phyloP scores from a whole-genome alignment of 1,140 invertebrate genomes.

The Babylonia areolata region DNA sequence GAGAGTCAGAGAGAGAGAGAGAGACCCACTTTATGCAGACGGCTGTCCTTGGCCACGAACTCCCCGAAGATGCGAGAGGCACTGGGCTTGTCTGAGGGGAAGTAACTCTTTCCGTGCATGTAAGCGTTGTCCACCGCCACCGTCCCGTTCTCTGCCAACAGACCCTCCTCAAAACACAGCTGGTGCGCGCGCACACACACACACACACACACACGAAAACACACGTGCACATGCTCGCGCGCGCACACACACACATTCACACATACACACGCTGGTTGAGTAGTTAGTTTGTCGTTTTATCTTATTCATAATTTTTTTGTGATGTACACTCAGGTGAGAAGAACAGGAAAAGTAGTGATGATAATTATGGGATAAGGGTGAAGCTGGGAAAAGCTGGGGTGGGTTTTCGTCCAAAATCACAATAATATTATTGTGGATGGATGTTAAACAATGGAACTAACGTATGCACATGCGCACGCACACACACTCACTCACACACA shows the following conservation, averaged over 20 bases:
- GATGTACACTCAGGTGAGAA: too few species aligned
- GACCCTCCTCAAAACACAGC: conserved; percentile 26
- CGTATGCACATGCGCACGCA: background rate
- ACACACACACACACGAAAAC: conserved; percentile 6
- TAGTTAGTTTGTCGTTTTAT: too few species aligned
- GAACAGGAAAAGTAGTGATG: too few species aligned
- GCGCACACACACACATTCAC: background rate
- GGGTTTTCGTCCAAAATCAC: too few species aligned
- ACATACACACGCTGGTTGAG: background rate
- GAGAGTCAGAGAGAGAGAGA: too few species aligned
- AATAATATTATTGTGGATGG: too few species aligned
- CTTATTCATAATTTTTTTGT: too few species aligned
- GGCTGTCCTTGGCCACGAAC: background rate
- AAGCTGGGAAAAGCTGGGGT: too few species aligned
- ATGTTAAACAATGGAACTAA: too few species aligned
- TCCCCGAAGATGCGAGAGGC: background rate
- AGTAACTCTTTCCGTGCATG: conserved; percentile 19
- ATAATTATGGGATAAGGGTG: too few species aligned
- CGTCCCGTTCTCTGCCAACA: conserved; percentile 33
- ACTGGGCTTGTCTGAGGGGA: background rate
- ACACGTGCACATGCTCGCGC: too few species aligned
- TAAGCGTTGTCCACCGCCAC: conserved; percentile 43
- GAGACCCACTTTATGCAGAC: conserved; percentile 6
- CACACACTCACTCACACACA: background rate
- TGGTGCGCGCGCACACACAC: background rate